Evolutionary conservation across 1,140 invertebrate species (phyloP).

Genomic region (Ericerus pela): DNA sequence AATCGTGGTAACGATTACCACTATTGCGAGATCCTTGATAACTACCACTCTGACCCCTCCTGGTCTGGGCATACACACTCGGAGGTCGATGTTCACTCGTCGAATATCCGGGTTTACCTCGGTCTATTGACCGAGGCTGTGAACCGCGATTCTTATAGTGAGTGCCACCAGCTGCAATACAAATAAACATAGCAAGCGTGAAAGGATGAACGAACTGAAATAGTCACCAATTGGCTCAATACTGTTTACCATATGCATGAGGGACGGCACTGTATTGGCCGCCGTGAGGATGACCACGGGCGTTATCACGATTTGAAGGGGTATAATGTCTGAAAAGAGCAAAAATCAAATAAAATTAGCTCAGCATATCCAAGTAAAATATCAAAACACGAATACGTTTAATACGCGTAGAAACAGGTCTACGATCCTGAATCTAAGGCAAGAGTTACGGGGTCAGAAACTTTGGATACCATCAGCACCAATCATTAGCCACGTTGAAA

Average conservation of each 20-base stretch:
- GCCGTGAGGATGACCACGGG: too few species aligned
- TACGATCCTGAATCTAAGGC: too few species aligned
- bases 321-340: constrained; percentile 18
- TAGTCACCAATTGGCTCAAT: background rate
- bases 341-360: too few species aligned
- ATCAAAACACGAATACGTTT: background rate
- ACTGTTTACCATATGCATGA: constrained; percentile 21
- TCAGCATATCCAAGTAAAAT: background rate
- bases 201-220: background rate
- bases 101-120: constrained; percentile 13
- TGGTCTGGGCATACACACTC: background rate
- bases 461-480: background rate
- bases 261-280: constrained; percentile 29
- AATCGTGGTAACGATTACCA: too few species aligned
- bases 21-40: too few species aligned
- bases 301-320: constrained; percentile 19
- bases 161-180: background rate
- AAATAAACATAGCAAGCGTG: background rate
- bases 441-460: too few species aligned
- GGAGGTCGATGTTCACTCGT: background rate
- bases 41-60: too few species aligned
- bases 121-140: background rate
- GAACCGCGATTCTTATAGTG: background rate
- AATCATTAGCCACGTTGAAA: background rate
- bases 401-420: background rate